Percentiles rank a stretch among this genome's conserved stretches.
Evolutionary conservation across 2,888 invertebrate species (phyloP).

Genomic region (Aspidapion aeneum): DNA sequence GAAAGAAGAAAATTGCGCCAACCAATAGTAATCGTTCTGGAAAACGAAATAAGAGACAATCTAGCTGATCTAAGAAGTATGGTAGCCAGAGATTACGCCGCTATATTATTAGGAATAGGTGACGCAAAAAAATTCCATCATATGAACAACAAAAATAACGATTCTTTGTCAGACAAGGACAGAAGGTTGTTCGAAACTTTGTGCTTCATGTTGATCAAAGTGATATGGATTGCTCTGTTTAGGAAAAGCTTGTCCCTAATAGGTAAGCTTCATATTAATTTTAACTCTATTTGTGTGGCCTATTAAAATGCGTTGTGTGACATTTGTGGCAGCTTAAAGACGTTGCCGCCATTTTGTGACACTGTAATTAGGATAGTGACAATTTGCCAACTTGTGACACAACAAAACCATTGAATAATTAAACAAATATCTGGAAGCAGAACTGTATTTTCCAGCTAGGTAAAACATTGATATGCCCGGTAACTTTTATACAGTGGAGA

Average conservation of each 20-base stretch:
- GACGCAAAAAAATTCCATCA: constrained; percentile 58
- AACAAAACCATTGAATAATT: no score
- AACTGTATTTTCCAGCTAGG: no score
- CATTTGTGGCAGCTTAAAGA: no score
- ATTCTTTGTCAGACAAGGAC: constrained; percentile 61
- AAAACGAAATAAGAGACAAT: constrained; percentile 53
- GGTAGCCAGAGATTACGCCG: constrained; percentile 59
- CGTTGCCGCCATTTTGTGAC: no score
- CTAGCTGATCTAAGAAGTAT: constrained; percentile 57
- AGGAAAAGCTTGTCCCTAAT: constrained; percentile 58
- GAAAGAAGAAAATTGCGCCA: constrained; percentile 54
- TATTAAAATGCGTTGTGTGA: no score
- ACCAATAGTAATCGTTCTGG: constrained; percentile 50
- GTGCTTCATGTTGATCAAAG: constrained; percentile 55
- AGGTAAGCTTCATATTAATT: no score
- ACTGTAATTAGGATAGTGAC: no score
- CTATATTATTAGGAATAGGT: constrained; percentile 55
- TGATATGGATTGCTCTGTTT: constrained; percentile 62
- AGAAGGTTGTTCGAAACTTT: constrained; percentile 58
- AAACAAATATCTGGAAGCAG: no score
- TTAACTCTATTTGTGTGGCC: constrained; percentile 1
- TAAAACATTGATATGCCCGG: no score
- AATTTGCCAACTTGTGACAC: no score
- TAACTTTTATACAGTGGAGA: no score
- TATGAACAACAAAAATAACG: constrained; percentile 55